phyloP scores from a whole-genome alignment of 2,888 invertebrate genomes.

The Limnephilus auricula region DNA sequence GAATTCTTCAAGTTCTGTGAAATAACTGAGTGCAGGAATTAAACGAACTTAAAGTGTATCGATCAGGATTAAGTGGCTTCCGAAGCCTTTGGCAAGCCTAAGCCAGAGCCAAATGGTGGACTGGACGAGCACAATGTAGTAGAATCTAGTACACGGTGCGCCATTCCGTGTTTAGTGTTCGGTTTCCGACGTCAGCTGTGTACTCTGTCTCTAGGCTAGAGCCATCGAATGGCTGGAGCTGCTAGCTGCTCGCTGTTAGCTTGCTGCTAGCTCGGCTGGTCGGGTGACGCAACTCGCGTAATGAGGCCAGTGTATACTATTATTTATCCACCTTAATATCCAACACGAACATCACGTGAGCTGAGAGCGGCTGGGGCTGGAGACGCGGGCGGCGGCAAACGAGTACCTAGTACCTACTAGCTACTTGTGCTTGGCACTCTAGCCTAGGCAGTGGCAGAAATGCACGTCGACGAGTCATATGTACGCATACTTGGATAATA shows the following conservation, averaged over 20 bases:
- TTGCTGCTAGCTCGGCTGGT: neutral
- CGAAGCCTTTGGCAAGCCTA: neutral
- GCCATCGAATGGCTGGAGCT: neutral
- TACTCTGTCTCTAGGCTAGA: neutral
- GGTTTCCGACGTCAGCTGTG: neutral
- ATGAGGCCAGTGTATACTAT: conserved; percentile 39
- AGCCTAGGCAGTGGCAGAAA: neutral
- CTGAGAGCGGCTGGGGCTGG: conserved; percentile 3
- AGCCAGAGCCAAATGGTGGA: neutral
- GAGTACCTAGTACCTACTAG: neutral
- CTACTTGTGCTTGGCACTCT: neutral
- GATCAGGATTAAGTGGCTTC: neutral
- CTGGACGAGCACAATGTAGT: neutral
- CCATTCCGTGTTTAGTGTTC: neutral
- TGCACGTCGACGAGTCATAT: neutral
- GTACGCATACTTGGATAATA: neutral
- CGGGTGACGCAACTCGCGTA: conserved; percentile 22
- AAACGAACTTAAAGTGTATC: neutral
- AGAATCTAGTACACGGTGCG: neutral
- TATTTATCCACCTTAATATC: conserved; percentile 3
- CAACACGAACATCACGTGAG: neutral
- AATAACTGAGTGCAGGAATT: neutral
- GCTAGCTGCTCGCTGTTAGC: neutral
- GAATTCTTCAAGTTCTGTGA: no score
- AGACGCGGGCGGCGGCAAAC: conserved; percentile 16